Base-by-base conservation (phyloP, 2,797 vertebrate species). In the Halcyon chelicuti region DNA sequence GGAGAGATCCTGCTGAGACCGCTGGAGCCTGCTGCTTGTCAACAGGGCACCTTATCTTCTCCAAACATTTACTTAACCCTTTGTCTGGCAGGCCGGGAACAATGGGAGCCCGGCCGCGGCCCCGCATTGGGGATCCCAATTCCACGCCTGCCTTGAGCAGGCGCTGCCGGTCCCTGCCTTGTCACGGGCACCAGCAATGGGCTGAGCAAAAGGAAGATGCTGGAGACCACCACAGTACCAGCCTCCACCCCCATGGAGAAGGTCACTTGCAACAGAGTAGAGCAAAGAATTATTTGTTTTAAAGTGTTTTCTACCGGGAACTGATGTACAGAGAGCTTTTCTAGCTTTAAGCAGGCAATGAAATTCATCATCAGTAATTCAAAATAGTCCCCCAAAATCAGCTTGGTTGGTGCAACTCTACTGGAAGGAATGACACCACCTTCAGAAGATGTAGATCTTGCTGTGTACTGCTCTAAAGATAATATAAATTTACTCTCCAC, bases 41-140 rank as follows among this genome's bases (percentile, higher is more conserved):
- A 98, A 97, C 90, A 96, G 98, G 98, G 97, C 98, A 97, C 97
- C 98, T 98, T 98, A 98, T 98, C 98, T 98, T 98, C 97, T 97
- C 98, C 98, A 98, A 98, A 98, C 97, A 98, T 99, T 98, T 98
- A 98, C 98, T 99, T 99, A 98, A 98, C 98, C 98, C 98, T 98
- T 98, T 98, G 98, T 99, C 98, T 98, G 98, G 97, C 97, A 98
- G 98, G 93, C 94, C 91, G 70, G 95, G 97, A 98, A 98, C 98
- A 98, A 98, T 98, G 96, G 98, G 97, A 77, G 78, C 85, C 88
- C 84, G 80, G 95, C 97, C 86, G 37, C 95, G 79, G 98, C 88
- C 88, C 85, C 25, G 4, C 14, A 58, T 60, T 6, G 52, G 66
- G 51, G 68, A 93, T 95, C 90, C 83, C 77, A 40, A 11, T 65